Percentiles rank a stretch among this genome's conserved stretches.
Conservation (phyloP, 1,140 invertebrate genomes). For the Calliphora vicina region DNA sequence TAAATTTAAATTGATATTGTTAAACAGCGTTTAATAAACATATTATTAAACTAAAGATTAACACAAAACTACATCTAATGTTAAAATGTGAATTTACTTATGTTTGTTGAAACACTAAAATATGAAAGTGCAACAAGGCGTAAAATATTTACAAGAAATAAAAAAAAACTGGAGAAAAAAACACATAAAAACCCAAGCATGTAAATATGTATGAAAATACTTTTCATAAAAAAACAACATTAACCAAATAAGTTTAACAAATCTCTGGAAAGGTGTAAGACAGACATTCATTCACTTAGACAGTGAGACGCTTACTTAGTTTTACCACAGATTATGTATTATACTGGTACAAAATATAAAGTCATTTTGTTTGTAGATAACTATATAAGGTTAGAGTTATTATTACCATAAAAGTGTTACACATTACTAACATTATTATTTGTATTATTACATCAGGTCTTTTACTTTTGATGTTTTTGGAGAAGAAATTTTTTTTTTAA, state of each 20-base stretch:
- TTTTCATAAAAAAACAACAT: background rate
- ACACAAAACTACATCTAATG: background rate
- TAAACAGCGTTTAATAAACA: background rate
- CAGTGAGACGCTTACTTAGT: background rate
- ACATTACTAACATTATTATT: slow-evolving; percentile 5
- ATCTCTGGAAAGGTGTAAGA: background rate
- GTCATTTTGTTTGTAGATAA: background rate
- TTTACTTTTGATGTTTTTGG: background rate
- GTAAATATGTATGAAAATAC: slow-evolving; percentile 5
- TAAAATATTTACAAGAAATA: background rate
- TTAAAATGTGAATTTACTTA: background rate
- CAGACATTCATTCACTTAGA: background rate
- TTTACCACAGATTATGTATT: background rate
- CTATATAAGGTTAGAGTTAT: slow-evolving; percentile 4
- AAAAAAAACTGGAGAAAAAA: background rate
- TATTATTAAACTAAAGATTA: background rate
- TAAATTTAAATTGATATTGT: background rate
- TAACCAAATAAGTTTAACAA: background rate
- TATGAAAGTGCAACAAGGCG: background rate
- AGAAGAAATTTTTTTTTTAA: background rate
- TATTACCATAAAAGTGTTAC: slow-evolving; percentile 3
- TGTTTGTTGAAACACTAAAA: background rate
- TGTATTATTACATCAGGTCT: background rate
- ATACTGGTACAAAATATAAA: background rate
- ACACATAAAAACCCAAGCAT: background rate